Evolutionary conservation across 2,888 invertebrate species (phyloP).

Genomic region (Achlya flavicornis): DNA sequence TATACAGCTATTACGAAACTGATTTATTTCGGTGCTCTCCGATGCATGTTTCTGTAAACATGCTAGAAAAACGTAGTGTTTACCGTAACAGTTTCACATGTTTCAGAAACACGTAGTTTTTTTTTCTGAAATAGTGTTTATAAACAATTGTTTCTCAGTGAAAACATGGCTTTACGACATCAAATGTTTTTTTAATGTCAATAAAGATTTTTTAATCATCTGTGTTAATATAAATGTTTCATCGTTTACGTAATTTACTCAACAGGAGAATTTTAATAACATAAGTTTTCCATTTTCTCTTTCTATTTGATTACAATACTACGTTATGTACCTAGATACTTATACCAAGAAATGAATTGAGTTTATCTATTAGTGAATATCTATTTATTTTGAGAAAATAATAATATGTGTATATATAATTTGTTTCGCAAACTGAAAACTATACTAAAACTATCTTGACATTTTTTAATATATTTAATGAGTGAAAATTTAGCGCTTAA

Average conservation of each 20-base stretch:
- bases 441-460: conserved; percentile 13
- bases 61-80: too few relatives aligned
- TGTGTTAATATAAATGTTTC: background rate
- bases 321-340: background rate
- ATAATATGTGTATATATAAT: background rate
- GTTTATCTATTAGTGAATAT: background rate
- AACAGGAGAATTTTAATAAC: background rate
- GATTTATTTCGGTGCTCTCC: too few relatives aligned
- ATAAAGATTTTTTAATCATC: too few relatives aligned
- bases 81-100: too few relatives aligned
- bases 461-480: conserved; percentile 22
- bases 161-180: too few relatives aligned
- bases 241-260: background rate
- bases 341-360: background rate
- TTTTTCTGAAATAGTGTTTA: too few relatives aligned
- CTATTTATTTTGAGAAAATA: background rate
- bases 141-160: too few relatives aligned
- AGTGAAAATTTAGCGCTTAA: conserved; percentile 43
- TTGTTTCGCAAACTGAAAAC: background rate
- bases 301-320: background rate
- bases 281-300: background rate
- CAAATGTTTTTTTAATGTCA: too few relatives aligned
- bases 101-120: too few relatives aligned
- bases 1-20: too few relatives aligned
- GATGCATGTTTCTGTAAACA: too few relatives aligned